Percentiles rank a stretch among this genome's conserved stretches.
phyloP scores from a whole-genome alignment of 2,888 invertebrate species.

The Acronicta alni region DNA sequence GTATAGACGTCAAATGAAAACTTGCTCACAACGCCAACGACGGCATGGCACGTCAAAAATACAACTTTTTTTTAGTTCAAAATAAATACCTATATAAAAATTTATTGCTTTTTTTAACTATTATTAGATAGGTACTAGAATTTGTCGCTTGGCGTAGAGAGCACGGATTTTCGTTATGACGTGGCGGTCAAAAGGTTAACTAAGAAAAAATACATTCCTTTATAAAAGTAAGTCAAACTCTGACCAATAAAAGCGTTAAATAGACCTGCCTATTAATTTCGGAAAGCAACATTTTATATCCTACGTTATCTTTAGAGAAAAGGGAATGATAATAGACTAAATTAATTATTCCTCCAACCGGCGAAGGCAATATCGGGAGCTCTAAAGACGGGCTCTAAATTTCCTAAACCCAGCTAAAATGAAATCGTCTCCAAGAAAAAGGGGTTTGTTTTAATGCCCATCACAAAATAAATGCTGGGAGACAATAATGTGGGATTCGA shows the following conservation, averaged over 20 bases:
- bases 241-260: conserved; percentile 25
- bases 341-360: conserved; percentile 85
- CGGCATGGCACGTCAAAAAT: too few species aligned
- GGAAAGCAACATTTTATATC: conserved; percentile 64
- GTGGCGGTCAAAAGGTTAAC: too few species aligned
- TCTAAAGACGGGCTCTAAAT: conserved; percentile 84
- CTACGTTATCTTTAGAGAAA: conserved; percentile 80
- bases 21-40: too few species aligned
- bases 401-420: conserved; percentile 89
- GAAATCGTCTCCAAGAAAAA: conserved; percentile 87
- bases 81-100: too few species aligned
- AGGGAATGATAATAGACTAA: conserved; percentile 84
- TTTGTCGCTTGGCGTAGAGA: too few species aligned
- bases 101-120: too few species aligned
- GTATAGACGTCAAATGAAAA: too few species aligned
- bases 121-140: too few species aligned
- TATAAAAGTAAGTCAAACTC: conserved; percentile 9
- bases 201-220: background rate
- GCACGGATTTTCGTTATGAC: too few species aligned
- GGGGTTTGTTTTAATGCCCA: conserved; percentile 89
- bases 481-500: conserved; percentile 89
- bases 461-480: conserved; percentile 87
- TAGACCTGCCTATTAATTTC: conserved; percentile 33
- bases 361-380: conserved; percentile 74
- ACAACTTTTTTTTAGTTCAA: too few species aligned